Percentiles rank a stretch among this genome's conserved stretches.
Evolutionary conservation across 35 echinoderm and acorn worm genomes (phyloP).

Genomic region (Acanthaster planci): DNA sequence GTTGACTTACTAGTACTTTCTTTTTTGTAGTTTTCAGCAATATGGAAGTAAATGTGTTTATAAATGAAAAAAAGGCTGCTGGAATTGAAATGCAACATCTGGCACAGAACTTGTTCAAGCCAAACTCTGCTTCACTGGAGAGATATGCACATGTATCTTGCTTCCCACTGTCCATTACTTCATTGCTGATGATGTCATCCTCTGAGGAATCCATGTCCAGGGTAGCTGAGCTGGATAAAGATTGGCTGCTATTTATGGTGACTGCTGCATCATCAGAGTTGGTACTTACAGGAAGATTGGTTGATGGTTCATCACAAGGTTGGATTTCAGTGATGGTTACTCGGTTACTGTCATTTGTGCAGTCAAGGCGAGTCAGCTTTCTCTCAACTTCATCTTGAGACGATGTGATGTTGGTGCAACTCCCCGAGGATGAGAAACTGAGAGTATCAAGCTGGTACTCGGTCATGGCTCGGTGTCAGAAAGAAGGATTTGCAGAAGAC

Average conservation of each 20-base stretch:
- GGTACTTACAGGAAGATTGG: not conserved
- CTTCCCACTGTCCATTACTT: too few relatives aligned
- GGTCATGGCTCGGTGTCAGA: not conserved
- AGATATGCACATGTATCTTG: too few relatives aligned
- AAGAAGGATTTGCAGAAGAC: not conserved
- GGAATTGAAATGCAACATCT: not conserved
- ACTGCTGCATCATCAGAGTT: too few relatives aligned
- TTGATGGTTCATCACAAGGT: not conserved
- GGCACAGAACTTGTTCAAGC: not conserved
- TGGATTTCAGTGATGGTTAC: not conserved
- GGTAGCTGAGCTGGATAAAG: too few relatives aligned
- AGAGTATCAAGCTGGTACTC: not conserved
- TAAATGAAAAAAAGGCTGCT: not conserved
- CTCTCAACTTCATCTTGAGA: conserved; percentile 21
- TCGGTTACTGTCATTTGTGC: not conserved
- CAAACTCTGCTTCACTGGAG: too few relatives aligned
- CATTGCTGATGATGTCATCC: too few relatives aligned
- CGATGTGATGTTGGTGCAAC: not conserved
- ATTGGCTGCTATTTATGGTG: too few relatives aligned
- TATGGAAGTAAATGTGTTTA: too few relatives aligned
- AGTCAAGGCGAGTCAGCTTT: too few relatives aligned
- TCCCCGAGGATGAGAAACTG: not conserved
- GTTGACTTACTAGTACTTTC: too few relatives aligned
- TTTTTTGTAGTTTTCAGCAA: too few relatives aligned
- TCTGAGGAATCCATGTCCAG: too few relatives aligned